Evolutionary conservation across 2,797 vertebrate species (phyloP).

Genomic region (Hydrolagus colliei): DNA sequence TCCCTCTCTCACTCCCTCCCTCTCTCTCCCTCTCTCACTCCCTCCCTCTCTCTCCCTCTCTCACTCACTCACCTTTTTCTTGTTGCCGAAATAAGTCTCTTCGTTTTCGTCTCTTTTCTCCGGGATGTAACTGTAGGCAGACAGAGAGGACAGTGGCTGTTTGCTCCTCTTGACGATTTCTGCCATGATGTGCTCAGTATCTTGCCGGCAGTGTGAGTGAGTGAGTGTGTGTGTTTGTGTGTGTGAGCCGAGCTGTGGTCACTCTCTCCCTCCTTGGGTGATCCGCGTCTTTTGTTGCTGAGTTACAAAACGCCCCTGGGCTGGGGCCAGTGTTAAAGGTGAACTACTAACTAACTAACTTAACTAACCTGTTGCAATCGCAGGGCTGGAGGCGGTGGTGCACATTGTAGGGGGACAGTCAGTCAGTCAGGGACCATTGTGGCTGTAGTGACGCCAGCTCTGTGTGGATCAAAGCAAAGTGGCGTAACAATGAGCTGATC

Average conservation of each 20-base stretch:
- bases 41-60: too few relatives aligned
- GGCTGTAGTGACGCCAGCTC: too few relatives aligned
- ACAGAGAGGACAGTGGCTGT: slow-evolving; percentile 40
- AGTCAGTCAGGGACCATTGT: too few relatives aligned
- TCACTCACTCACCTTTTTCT: slow-evolving; percentile 40
- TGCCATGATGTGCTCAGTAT: not conserved
- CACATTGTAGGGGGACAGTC: too few relatives aligned
- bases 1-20: not conserved
- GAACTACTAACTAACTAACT: not conserved
- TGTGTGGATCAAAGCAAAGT: too few relatives aligned
- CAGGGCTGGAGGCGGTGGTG: too few relatives aligned
- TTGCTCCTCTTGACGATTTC: not conserved
- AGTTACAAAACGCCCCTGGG: not conserved
- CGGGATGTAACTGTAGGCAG: slow-evolving; percentile 48
- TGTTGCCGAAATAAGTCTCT: slow-evolving; percentile 50
- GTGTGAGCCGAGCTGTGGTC: slow-evolving; percentile 33
- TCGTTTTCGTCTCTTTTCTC: slow-evolving; percentile 44
- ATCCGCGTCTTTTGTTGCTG: slow-evolving; percentile 9
- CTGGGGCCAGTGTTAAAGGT: not conserved
- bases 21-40: too few relatives aligned
- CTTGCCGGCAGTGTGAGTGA: too few relatives aligned
- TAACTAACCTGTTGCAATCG: too few relatives aligned
- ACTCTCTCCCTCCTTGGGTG: slow-evolving; percentile 32
- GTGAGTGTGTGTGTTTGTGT: not conserved
- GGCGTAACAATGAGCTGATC: too few relatives aligned